Conservation (phyloP, 2,888 invertebrate genomes). For the Caenorhabditis parvicauda region DNA sequence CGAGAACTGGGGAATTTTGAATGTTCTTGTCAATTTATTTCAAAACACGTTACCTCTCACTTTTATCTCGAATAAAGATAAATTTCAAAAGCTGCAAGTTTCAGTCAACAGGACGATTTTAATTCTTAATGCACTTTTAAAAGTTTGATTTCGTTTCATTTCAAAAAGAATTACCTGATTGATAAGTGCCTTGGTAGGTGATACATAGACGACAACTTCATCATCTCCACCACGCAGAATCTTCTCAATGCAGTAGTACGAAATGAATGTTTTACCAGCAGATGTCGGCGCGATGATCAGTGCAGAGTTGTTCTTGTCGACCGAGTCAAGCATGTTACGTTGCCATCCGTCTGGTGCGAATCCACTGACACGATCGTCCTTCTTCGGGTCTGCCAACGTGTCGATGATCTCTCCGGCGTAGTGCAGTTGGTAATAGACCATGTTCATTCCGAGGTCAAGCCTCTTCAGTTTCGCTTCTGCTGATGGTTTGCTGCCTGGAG, state of each 20-base stretch:
- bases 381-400: slow-evolving; percentile 55
- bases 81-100: too few species aligned
- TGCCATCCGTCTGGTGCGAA: slow-evolving; percentile 65
- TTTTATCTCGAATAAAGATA: too few species aligned
- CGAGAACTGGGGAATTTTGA: too few species aligned
- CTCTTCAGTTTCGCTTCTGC: slow-evolving; percentile 44
- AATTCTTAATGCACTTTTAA: not conserved
- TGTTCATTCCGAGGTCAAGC: slow-evolving; percentile 52
- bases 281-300: slow-evolving; percentile 64
- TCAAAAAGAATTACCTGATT: slow-evolving; percentile 49
- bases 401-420: slow-evolving; percentile 59
- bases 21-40: too few species aligned
- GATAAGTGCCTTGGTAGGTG: slow-evolving; percentile 63
- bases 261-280: slow-evolving; percentile 64
- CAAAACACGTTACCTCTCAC: too few species aligned
- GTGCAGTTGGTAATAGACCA: slow-evolving; percentile 50
- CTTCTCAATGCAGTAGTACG: slow-evolving; percentile 64
- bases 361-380: slow-evolving; percentile 60
- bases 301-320: slow-evolving; percentile 63
- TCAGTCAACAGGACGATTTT: too few species aligned
- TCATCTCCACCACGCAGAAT: slow-evolving; percentile 61
- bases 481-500: slow-evolving; percentile 39
- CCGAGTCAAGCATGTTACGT: slow-evolving; percentile 61
- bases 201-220: slow-evolving; percentile 63
- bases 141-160: not conserved